Conservation (phyloP, 2,113 vertebrate genomes). For the Corydoras sp. region DNA sequence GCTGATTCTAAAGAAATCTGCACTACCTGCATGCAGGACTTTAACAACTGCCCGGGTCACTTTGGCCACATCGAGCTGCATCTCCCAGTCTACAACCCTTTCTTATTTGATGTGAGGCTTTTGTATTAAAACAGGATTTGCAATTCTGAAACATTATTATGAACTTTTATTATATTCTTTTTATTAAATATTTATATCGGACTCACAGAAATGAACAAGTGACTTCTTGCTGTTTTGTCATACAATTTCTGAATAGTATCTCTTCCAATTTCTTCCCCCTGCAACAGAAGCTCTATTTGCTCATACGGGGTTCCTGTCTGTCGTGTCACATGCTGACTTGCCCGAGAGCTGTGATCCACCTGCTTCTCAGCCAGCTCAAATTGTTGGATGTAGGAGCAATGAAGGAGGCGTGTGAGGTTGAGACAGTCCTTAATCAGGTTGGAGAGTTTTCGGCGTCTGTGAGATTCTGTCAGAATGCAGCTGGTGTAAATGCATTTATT, state of each 20-base stretch:
- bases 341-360: conserved; percentile 73
- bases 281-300: conserved; percentile 69
- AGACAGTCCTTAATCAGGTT: conserved; percentile 73
- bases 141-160: too few species aligned
- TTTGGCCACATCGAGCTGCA: conserved; percentile 87
- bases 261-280: not conserved
- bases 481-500: not conserved
- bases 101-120: conserved; percentile 86
- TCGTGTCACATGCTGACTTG: conserved; percentile 81
- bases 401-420: conserved; percentile 75
- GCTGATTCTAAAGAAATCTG: conserved; percentile 84
- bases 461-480: not conserved
- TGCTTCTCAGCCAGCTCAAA: conserved; percentile 79
- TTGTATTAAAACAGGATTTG: not conserved
- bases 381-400: conserved; percentile 77
- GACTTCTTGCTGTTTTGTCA: too few species aligned
- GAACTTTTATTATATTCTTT: not conserved
- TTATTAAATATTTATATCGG: not conserved
- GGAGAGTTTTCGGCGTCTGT: not conserved
- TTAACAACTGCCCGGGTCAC: conserved; percentile 84
- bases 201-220: too few species aligned
- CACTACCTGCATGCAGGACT: conserved; percentile 87
- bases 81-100: conserved; percentile 85
- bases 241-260: too few species aligned
- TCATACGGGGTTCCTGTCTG: conserved; percentile 86